phyloP scores from a whole-genome alignment of 2,797 vertebrate species.

The Ispidina picta region DNA sequence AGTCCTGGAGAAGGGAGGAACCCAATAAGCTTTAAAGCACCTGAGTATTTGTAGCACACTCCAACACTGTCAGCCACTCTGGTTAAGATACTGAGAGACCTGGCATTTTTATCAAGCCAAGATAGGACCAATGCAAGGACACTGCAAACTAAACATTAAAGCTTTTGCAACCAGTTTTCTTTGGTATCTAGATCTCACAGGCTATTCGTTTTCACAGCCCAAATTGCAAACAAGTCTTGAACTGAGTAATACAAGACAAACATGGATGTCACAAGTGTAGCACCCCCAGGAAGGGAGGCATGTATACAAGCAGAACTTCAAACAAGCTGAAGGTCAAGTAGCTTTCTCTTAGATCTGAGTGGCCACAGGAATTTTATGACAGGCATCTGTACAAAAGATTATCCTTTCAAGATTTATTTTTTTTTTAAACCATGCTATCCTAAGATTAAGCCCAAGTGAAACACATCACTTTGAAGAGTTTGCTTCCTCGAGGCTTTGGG shows the following conservation, averaged over 20 bases:
- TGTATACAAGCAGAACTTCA: background rate
- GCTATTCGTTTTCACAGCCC: constrained; percentile 21
- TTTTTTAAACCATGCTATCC: constrained; percentile 48
- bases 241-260: background rate
- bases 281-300: background rate
- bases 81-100: background rate
- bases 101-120: constrained; percentile 13
- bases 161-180: constrained; percentile 70
- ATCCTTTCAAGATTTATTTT: background rate
- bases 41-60: background rate
- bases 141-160: constrained; percentile 60
- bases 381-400: constrained; percentile 31
- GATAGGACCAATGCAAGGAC: constrained; percentile 1
- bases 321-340: background rate
- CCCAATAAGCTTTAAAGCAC: background rate
- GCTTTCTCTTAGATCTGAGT: background rate
- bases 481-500: constrained; percentile 59
- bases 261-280: background rate
- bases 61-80: background rate
- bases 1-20: background rate
- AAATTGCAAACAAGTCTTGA: background rate
- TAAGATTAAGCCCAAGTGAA: constrained; percentile 58
- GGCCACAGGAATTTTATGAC: constrained; percentile 10
- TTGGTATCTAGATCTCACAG: constrained; percentile 74
- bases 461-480: constrained; percentile 57